Evolutionary conservation across 2,113 vertebrate genomes (phyloP).

Genomic region (Poicephalus meyeri): DNA sequence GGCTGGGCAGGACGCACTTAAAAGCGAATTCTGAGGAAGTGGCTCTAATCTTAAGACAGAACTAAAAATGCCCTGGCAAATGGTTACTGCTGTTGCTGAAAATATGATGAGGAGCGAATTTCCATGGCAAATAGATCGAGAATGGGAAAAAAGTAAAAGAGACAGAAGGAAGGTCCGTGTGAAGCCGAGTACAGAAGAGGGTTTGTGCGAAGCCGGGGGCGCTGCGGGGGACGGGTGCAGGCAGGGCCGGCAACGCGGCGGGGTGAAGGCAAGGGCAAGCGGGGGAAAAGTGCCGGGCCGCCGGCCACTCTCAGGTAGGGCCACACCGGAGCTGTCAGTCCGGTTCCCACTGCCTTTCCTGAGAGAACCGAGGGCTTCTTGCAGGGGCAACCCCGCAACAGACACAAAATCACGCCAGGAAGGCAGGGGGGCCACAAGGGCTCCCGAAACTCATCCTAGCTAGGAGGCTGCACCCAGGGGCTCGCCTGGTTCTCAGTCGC

Average conservation of each 20-base stretch:
- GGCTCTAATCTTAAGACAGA: background rate
- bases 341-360: background rate
- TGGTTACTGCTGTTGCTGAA: background rate
- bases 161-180: background rate
- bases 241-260: background rate
- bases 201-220: background rate
- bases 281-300: background rate
- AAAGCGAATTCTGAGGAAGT: background rate
- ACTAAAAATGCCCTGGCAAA: background rate
- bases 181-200: background rate
- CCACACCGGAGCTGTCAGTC: background rate
- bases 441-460: background rate
- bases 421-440: background rate
- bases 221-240: background rate
- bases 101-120: background rate
- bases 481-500: background rate
- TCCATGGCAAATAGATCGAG: background rate
- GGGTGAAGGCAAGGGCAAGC: background rate
- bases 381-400: background rate
- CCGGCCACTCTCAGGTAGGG: background rate
- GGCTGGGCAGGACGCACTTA: background rate
- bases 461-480: background rate
- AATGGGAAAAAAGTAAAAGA: background rate
- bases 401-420: background rate
- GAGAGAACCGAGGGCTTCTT: background rate